Base-by-base conservation (phyloP, 2,113 vertebrate species). In the Smithornis capensis region DNA sequence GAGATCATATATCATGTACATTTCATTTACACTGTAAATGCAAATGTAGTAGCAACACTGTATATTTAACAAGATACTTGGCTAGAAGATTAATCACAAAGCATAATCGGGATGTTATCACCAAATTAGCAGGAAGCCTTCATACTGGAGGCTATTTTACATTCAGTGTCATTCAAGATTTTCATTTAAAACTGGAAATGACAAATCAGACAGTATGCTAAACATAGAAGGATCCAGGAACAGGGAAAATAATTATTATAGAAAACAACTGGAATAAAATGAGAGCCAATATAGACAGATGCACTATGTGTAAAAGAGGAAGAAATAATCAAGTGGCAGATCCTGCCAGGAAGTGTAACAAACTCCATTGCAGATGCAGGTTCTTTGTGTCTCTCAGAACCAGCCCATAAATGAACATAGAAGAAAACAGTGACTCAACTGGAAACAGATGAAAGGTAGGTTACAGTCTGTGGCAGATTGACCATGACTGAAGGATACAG, bases 311-410 rank as follows among this genome's bases (percentile, higher is more conserved):
- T 74, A 74, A 79, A 90, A 42, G 29, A 92, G 82, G 89, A 95
- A 92, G 70, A 95, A 96, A 95, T 87, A 95, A 95, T 65, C 22
- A 50, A 79, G 42, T 79, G 78, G 85, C 67, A 95, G 67, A 94
- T 91, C 89, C 90, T 95, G 77, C 27, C 65, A 87, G 93, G 89
- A 95, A 95, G 78, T 69, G 57, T 50, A 84, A 65, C 71, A 74
- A 76, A 76, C 87, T 94, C 76, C 65, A 38, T 3, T 69, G 37
- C 49, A 83, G 62, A 57, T 83, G 57, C 37, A 77, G 25, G 21
- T 86, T 38, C 55, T 74, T 83, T 90, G 40, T 69, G 17, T 29
- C 16, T 80, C 28, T 53, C 75, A 65, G 55, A 42, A 79, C 87
- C 53, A 74, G 50, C 44, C 91, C 45, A 59, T 91, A 94, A 94